Evolutionary conservation across 2,888 invertebrate genomes (phyloP).

Genomic region (Molorchus minor): DNA sequence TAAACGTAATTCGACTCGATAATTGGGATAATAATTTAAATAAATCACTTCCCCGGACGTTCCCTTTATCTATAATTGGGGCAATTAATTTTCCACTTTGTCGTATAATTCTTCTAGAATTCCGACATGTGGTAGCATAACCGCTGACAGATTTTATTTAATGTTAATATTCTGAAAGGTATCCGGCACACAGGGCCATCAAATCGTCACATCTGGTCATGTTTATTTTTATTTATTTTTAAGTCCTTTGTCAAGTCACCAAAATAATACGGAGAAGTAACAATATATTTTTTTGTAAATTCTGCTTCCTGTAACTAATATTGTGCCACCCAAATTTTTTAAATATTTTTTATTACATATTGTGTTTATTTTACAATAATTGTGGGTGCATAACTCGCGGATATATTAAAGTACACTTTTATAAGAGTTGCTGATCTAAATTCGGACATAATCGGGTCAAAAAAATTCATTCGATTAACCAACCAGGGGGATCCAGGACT

Average conservation of each 20-base stretch:
- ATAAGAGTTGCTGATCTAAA: too few species aligned
- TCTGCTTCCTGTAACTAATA: too few species aligned
- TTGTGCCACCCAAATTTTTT: too few species aligned
- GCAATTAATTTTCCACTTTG: conserved; percentile 20
- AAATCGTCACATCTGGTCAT: conserved; percentile 9
- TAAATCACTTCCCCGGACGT: conserved; percentile 5
- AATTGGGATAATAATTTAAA: conserved; percentile 10
- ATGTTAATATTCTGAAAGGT: conserved; percentile 5
- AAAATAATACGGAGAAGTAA: background rate
- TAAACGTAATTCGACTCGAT: background rate
- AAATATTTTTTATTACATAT: too few species aligned
- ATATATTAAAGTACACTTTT: too few species aligned
- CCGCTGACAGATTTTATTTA: conserved; percentile 14
- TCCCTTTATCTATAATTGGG: conserved; percentile 19
- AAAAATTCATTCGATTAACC: too few species aligned
- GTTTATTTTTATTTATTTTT: too few species aligned
- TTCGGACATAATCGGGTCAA: too few species aligned
- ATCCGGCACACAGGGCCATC: conserved; percentile 1
- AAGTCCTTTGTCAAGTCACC: too few species aligned
- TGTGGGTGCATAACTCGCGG: too few species aligned
- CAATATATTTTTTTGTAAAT: background rate
- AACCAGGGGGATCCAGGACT: too few species aligned
- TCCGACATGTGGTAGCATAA: conserved; percentile 17
- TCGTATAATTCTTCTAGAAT: conserved; percentile 13
- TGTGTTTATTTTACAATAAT: too few species aligned